phyloP scores from a whole-genome alignment of 2,113 vertebrate species.

The Chaenogobius annularis region DNA sequence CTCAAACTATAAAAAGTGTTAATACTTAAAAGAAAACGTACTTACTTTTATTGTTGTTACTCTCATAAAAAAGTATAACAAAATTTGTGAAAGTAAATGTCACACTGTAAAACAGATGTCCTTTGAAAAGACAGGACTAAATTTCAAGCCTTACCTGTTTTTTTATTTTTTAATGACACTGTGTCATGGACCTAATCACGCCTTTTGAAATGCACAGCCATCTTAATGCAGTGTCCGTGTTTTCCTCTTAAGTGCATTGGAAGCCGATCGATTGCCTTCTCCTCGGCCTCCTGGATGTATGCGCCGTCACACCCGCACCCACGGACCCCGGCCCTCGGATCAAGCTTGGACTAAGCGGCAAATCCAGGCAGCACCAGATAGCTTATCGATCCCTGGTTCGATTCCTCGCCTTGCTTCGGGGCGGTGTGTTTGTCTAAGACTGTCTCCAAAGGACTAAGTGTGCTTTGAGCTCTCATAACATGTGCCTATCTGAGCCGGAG shows the following conservation, averaged over 20 bases:
- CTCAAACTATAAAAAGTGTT: too few species aligned
- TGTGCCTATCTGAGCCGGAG: conserved; percentile 52
- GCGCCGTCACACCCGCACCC: conserved; percentile 23
- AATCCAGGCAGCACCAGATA: conserved; percentile 69
- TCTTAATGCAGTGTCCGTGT: conserved; percentile 66
- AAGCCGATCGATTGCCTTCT: conserved; percentile 39
- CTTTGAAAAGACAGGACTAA: too few species aligned
- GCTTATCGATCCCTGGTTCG: conserved; percentile 75
- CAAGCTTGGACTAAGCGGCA: conserved; percentile 59
- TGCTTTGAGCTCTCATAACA: conserved; percentile 72
- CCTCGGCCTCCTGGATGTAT: conserved; percentile 30
- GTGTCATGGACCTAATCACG: conserved; percentile 26
- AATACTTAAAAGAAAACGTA: too few species aligned
- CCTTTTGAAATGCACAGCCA: conserved; percentile 42
- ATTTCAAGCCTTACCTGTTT: too few species aligned
- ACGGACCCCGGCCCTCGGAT: conserved; percentile 43
- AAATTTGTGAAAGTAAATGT: too few species aligned
- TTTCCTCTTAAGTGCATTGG: conserved; percentile 54
- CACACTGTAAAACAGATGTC: too few species aligned
- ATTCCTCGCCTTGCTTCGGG: conserved; percentile 41
- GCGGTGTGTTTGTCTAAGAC: conserved; percentile 70
- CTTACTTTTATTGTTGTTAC: too few species aligned
- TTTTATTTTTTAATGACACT: too few species aligned
- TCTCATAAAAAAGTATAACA: too few species aligned
- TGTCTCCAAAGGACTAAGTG: conserved; percentile 68